Evolutionary conservation across 2,797 vertebrate genomes (phyloP).

Genomic region (Syngnathus acus): DNA sequence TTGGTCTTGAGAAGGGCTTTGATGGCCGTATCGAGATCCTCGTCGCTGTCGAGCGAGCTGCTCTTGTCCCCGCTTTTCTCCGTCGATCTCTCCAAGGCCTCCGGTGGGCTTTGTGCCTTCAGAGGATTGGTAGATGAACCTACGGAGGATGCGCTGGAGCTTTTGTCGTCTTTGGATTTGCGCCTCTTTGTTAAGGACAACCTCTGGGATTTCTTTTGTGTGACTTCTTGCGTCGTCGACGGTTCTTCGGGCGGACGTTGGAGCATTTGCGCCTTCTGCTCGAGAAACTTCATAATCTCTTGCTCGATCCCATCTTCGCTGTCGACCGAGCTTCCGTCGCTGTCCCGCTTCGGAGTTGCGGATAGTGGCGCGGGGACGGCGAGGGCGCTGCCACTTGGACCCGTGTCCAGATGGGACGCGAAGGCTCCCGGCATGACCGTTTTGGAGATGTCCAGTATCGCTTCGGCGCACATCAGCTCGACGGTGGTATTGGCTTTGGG

Average conservation of each 20-base stretch:
- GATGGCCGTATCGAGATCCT: conserved; percentile 89
- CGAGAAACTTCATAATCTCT: conserved; percentile 88
- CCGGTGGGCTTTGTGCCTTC: conserved; percentile 19
- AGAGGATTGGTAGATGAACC: conserved; percentile 23
- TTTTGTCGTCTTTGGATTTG: conserved; percentile 57
- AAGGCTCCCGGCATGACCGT: conserved; percentile 79
- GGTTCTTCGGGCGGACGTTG: conserved; percentile 44
- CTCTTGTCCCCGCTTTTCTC: conserved; percentile 81
- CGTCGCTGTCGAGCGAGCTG: conserved; percentile 94
- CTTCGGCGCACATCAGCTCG: conserved; percentile 93
- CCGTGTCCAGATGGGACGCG: conserved; percentile 37
- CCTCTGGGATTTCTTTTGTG: conserved; percentile 54
- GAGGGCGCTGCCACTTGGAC: conserved; percentile 27
- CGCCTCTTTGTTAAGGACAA: conserved; percentile 63
- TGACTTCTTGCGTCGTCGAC: conserved; percentile 30
- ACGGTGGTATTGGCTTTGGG: conserved; percentile 79
- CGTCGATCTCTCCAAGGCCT: conserved; percentile 15
- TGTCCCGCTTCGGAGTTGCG: conserved; percentile 48
- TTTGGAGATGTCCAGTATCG: conserved; percentile 96
- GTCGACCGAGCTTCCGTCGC: conserved; percentile 81
- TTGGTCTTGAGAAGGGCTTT: conserved; percentile 91
- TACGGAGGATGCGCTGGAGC: conserved; percentile 10
- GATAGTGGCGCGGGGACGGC: conserved; percentile 25
- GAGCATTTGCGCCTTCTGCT: conserved; percentile 83
- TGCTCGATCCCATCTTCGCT: conserved; percentile 95